phyloP scores from a whole-genome alignment of 2,797 vertebrate genomes.

The Sebastes wilsoni region DNA sequence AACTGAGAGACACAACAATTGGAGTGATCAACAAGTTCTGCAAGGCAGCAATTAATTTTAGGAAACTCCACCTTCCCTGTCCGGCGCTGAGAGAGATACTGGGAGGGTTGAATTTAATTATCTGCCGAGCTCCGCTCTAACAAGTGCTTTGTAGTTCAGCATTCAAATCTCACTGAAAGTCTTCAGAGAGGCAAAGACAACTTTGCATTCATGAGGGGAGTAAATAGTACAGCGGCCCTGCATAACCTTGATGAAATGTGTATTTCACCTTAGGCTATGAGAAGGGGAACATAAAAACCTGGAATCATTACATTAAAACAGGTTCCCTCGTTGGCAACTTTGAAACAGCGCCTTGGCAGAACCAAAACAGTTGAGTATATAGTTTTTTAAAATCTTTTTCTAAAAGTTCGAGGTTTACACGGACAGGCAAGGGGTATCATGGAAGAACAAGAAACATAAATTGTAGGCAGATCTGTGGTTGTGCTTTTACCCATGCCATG shows the following conservation, averaged over 20 bases:
- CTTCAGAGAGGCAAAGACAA: slow-evolving; percentile 77
- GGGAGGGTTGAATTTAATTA: slow-evolving; percentile 71
- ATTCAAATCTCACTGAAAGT: slow-evolving; percentile 77
- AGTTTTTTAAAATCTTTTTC: not conserved
- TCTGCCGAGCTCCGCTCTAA: slow-evolving; percentile 69
- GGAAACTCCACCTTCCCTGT: slow-evolving; percentile 52
- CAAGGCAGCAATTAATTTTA: slow-evolving; percentile 53
- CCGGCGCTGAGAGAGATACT: slow-evolving; percentile 44
- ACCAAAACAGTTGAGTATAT: slow-evolving; percentile 55
- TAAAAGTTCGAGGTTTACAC: slow-evolving; percentile 39
- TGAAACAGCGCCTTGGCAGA: slow-evolving; percentile 70
- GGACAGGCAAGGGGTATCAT: slow-evolving; percentile 39
- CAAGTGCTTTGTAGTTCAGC: slow-evolving; percentile 81
- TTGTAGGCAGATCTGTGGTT: slow-evolving; percentile 28
- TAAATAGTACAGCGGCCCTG: slow-evolving; percentile 70
- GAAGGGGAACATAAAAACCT: slow-evolving; percentile 71
- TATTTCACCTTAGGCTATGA: slow-evolving; percentile 82
- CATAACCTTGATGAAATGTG: slow-evolving; percentile 85
- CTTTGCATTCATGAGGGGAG: slow-evolving; percentile 80
- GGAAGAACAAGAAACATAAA: slow-evolving; percentile 38
- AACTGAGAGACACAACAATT: slow-evolving; percentile 11
- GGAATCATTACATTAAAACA: slow-evolving; percentile 70
- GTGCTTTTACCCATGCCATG: slow-evolving; percentile 60
- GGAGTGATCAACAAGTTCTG: slow-evolving; percentile 48
- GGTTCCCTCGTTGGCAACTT: slow-evolving; percentile 66